phyloP scores from a whole-genome alignment of 2,888 invertebrate species.

The Chorisops tibialis region DNA sequence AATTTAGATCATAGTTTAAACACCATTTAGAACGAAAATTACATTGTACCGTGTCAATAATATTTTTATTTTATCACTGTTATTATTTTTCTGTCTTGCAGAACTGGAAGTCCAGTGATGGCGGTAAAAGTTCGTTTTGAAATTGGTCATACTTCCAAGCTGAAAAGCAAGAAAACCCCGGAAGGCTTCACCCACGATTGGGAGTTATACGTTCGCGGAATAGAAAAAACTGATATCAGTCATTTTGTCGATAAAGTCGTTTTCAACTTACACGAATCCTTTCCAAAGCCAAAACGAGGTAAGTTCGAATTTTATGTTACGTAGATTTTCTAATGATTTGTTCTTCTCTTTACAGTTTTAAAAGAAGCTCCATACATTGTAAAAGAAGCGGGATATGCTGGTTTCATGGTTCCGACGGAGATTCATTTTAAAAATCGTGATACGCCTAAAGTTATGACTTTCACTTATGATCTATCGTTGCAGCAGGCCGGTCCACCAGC shows the following conservation, averaged over 20 bases:
- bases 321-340: neutral
- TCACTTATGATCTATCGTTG: conserved; percentile 81
- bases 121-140: conserved; percentile 80
- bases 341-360: conserved; percentile 62
- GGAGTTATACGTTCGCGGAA: conserved; percentile 90
- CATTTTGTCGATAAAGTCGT: conserved; percentile 91
- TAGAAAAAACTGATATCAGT: conserved; percentile 81
- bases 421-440: conserved; percentile 85
- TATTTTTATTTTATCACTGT: too few relatives aligned
- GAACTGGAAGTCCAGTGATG: conserved; percentile 47
- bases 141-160: conserved; percentile 85
- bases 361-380: conserved; percentile 89
- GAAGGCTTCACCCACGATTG: conserved; percentile 97
- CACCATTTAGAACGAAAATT: too few relatives aligned
- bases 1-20: too few relatives aligned
- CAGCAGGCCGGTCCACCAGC: conserved; percentile 72
- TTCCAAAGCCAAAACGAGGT: conserved; percentile 89
- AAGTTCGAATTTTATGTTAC: conserved; percentile 43
- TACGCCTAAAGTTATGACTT: conserved; percentile 81
- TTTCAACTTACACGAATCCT: conserved; percentile 87
- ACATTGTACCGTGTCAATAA: too few relatives aligned
- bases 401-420: conserved; percentile 86
- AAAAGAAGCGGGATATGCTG: conserved; percentile 94
- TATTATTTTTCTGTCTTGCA: too few relatives aligned
- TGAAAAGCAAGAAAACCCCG: conserved; percentile 75